These are phyloP conservation scores for Sapajus apella DNA, from an alignment of 2,113 vertebrate species.

Conservation along the genomic window DNA sequence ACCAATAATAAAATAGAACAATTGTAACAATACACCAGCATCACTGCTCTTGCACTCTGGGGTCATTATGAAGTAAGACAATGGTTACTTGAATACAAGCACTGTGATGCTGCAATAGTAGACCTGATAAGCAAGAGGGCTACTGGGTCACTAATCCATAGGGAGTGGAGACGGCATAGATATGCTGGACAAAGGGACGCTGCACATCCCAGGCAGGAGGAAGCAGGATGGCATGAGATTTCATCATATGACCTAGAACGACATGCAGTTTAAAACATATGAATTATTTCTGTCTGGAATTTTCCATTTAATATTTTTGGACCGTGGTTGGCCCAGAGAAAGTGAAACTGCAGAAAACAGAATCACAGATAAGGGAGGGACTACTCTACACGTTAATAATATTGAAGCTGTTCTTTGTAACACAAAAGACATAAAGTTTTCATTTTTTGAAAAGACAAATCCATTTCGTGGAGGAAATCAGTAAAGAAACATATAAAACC, in stretches of 20 bases:
- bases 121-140: neutral
- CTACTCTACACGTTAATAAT: neutral
- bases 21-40: neutral
- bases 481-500: neutral
- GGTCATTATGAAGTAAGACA: neutral
- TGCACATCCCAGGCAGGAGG: neutral
- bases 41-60: neutral
- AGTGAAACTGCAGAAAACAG: neutral
- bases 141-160: neutral
- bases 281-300: neutral
- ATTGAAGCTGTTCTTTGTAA: neutral
- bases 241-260: neutral
- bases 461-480: neutral
- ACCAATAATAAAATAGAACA: neutral
- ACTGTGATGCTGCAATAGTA: neutral
- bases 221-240: neutral
- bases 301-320: neutral
- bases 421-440: neutral
- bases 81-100: neutral
- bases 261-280: neutral
- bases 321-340: neutral
- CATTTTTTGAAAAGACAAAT: conserved; percentile 31
- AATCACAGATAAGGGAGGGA: neutral
- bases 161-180: neutral
- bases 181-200: neutral